Evolutionary conservation across 2,797 vertebrate genomes (phyloP).

Genomic region (Sylvia borin): DNA sequence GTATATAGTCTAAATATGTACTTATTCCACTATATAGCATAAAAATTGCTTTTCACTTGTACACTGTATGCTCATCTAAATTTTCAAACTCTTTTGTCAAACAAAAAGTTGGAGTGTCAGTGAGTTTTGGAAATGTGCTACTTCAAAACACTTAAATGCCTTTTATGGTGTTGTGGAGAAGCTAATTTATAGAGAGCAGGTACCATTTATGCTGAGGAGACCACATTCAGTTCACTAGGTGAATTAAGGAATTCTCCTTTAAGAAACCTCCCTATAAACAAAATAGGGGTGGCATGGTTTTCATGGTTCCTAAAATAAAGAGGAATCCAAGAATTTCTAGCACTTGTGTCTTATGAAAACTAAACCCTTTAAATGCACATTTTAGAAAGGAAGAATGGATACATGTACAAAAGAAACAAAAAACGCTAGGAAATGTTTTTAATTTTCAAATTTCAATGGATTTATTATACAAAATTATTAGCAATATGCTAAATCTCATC

Average conservation of each 20-base stretch:
- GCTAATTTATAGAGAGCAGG: neutral
- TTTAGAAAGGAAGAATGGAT: neutral
- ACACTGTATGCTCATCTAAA: neutral
- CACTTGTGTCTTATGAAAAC: neutral
- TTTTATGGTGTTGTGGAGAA: neutral
- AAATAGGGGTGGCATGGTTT: neutral
- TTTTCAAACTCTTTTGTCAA: neutral
- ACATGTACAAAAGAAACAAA: neutral
- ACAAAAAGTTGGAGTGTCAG: neutral
- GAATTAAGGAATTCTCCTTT: neutral
- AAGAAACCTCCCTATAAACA: neutral
- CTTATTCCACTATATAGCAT: neutral
- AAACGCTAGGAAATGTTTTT: neutral
- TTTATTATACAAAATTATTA: neutral
- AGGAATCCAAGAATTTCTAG: neutral
- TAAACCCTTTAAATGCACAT: neutral
- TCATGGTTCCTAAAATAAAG: neutral
- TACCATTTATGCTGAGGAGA: neutral
- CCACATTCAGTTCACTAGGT: rapidly evolving
- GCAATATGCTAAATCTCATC: neutral
- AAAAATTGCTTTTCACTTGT: neutral
- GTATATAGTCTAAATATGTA: neutral
- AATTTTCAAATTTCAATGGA: neutral
- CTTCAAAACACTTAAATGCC: neutral
- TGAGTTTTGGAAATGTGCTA: neutral